phyloP scores from a whole-genome alignment of 2,113 vertebrate species.

The Salvelinus alpinus region DNA sequence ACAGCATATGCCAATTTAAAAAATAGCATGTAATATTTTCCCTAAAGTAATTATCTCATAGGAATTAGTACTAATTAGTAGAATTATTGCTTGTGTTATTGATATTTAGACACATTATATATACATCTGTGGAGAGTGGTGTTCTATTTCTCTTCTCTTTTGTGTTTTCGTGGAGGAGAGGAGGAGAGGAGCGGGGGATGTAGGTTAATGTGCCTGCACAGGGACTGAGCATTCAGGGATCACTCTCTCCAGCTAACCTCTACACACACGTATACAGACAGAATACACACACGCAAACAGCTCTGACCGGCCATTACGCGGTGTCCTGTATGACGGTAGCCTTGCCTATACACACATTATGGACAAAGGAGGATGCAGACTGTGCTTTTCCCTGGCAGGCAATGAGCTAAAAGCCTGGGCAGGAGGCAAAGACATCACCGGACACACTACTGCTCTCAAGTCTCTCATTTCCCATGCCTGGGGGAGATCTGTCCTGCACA shows the following conservation, averaged over 20 bases:
- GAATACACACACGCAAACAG: conserved; percentile 8
- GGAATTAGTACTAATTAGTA: conserved; percentile 70
- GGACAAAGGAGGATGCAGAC: conserved; percentile 64
- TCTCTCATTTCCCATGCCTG: conserved; percentile 58
- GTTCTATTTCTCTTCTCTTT: conserved; percentile 61
- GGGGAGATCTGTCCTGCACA: conserved; percentile 73
- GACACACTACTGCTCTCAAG: conserved; percentile 31
- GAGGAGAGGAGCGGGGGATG: conserved; percentile 61
- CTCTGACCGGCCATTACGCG: conserved; percentile 48
- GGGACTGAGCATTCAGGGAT: conserved; percentile 68
- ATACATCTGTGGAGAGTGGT: conserved; percentile 43
- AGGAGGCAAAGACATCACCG: conserved; percentile 60
- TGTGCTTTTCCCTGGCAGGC: conserved; percentile 73
- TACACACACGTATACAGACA: neutral
- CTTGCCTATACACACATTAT: conserved; percentile 65
- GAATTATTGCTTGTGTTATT: conserved; percentile 62
- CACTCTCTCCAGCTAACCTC: conserved; percentile 60
- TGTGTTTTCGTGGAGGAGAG: conserved; percentile 66
- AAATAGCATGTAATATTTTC: conserved; percentile 35
- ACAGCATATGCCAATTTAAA: conserved; percentile 3
- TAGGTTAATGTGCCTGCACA: conserved; percentile 71
- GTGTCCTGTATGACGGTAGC: conserved; percentile 56
- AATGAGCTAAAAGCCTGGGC: conserved; percentile 64
- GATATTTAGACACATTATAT: conserved; percentile 72
- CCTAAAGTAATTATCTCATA: conserved; percentile 56